Base-by-base conservation (phyloP, 2,797 vertebrate species). In the Anguilla marmorata region DNA sequence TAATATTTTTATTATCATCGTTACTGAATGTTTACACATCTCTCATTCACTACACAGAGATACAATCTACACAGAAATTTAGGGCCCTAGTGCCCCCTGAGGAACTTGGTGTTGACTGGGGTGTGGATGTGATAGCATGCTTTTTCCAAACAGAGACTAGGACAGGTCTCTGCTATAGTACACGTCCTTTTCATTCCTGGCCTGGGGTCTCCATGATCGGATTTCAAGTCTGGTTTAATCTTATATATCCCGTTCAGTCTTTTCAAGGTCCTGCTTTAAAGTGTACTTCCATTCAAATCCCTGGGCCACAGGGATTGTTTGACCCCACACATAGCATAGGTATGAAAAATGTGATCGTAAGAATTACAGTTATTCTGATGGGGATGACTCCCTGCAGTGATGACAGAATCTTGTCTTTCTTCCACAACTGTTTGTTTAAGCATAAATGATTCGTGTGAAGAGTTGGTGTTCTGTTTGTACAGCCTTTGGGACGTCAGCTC, bases 381-480 rank as follows among this genome's bases (percentile, higher is more conserved):
- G 74, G 30, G 30, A 16, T 76, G 14, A 45, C 8, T 50, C 8
- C 41, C 41, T 16, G 48, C 79, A 82, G 41, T 6, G 45, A 82
- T 82, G 79, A 82, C 79, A 48, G 33, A 79, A 21, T 21, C 74
- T 72, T 72, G 69, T 72, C 69, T 72, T 72, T 72, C 30, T 30
- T 33, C 69, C 27, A 16, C 74, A 79, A 45, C 79, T 48, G 45
- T 82, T 82, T 82, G 79, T n/a, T 11, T 82, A 9, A 50, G 79
- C 21, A 82, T 45, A 50, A 50, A 82, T 41, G 14, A 50, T 45
- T 79, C 19, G 37, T 79, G 74, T n/a, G 21, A 82, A n/a, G 79
- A 48, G 79, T n/a, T 45, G 19, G 79, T 0, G 79, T n/a, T 12
- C 41, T 82, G 79, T 48, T 82, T 82, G 79, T n/a, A 82, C 45